A percentile compares a stretch with the other conserved stretches of the same genome.
These are phyloP conservation scores for Enteromius argenteus DNA, from an alignment of 2,797 vertebrate species.

Conservation along the genomic window DNA sequence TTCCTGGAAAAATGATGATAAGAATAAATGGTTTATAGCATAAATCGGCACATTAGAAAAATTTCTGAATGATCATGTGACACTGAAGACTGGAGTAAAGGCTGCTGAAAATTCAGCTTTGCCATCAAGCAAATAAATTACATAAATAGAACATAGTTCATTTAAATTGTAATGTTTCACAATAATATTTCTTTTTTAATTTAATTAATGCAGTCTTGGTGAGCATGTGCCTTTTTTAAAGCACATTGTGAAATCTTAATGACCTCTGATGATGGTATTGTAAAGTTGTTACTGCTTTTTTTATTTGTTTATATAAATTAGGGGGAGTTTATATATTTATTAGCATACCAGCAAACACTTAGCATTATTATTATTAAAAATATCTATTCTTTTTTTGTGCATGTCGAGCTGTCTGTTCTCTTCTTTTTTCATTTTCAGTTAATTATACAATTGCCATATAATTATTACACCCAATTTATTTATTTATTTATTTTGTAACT, in stretches of 20 bases:
- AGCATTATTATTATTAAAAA: background rate
- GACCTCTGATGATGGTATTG: background rate
- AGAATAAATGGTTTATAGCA: background rate
- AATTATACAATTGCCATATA: background rate
- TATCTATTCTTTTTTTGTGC: background rate
- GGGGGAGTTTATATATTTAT: background rate
- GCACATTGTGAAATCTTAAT: background rate
- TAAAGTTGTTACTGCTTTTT: background rate
- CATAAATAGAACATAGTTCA: background rate
- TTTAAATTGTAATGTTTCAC: background rate
- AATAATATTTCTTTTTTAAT: background rate
- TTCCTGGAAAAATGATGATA: background rate
- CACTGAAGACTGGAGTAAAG: background rate
- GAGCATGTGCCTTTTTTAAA: background rate
- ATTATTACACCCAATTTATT: background rate
- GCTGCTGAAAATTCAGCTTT: background rate
- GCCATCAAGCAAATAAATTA: background rate
- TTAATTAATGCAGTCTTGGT: background rate
- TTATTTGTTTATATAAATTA: background rate
- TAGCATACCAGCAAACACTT: background rate
- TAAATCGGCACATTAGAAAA: background rate
- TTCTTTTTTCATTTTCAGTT: background rate
- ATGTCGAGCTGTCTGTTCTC: background rate
- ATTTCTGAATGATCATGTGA: background rate
- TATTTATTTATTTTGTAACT: background rate